Evolutionary conservation across 2,113 vertebrate species (phyloP), one percentile per base, ranked within the genome.

Genomic region (Propithecus coquereli): DNA sequence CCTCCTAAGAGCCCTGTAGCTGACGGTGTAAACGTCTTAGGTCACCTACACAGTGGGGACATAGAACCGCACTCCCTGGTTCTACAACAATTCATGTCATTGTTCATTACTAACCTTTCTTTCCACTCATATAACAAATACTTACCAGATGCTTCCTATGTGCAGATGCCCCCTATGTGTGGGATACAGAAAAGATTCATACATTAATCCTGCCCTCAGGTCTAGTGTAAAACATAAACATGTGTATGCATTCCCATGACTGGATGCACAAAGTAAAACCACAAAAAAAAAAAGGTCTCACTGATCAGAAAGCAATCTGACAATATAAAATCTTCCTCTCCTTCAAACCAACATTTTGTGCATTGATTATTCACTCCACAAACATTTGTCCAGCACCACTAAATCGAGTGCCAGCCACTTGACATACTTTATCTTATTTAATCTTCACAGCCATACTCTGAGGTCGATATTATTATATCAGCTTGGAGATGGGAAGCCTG

Each of bases 291-390:
- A 37, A 86, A 70, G n/a, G 4, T 59, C 11, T 50, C 40, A 5
- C 34, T 87, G 80, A 68, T 18, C 8, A 40, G 83, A 95, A 63
- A 74, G 34, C 70, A 65, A 74, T 82, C 50, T 47, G 50, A 92
- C 40, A 17, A 37, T 61, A 85, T 54, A 87, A 80, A 93, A 32
- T n/a, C 40, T 57, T 70, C 20, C 32, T 8, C 37, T 76, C 52
- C 40, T 77, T 86, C 25, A 73, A 73, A 16, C 52, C 54, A 89
- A 81, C 63, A 76, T 73, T 34, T 54, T 81, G n/a, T 81, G 32
- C 68, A 43, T n/a, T 84, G 71, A 93, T 82, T 96, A 89, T 93
- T 92, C 84, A 84, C 54, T 94, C 61, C n/a, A 76, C 34, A 82
- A 71, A 91, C 66, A 88, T 88, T 84, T 87, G 76, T 16, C 34